Percentiles rank a stretch among this genome's conserved stretches.
Evolutionary conservation across 2,888 invertebrate genomes (phyloP).

Genomic region (Polydrusus cervinus): DNA sequence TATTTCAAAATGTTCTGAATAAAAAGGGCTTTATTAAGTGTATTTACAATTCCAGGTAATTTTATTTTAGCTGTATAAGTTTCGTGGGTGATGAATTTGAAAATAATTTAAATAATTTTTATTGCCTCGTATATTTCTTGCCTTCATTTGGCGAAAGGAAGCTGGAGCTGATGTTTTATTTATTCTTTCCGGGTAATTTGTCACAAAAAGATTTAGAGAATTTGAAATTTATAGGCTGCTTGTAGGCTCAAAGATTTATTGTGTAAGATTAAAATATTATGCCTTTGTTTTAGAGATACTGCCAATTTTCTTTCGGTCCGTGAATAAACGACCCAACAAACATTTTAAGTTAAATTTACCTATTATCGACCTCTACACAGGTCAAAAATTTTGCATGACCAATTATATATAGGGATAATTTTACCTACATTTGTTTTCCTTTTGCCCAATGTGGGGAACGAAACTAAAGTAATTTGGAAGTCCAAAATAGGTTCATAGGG

Average conservation of each 20-base stretch:
- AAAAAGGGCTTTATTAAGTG: too few species aligned
- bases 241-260: not conserved
- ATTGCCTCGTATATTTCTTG: not conserved
- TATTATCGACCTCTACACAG: too few species aligned
- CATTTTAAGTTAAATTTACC: too few species aligned
- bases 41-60: slow-evolving; percentile 7
- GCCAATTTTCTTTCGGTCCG: too few species aligned
- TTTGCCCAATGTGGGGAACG: too few species aligned
- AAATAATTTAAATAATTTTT: slow-evolving; percentile 19
- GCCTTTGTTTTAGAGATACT: not conserved
- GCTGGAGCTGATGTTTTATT: slow-evolving; percentile 3
- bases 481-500: too few species aligned
- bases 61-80: not conserved
- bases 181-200: slow-evolving; percentile 15
- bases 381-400: too few species aligned
- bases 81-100: not conserved
- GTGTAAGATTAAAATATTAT: not conserved
- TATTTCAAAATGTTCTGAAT: too few species aligned
- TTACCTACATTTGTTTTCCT: too few species aligned
- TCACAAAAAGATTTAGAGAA: slow-evolving; percentile 8
- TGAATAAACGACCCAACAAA: too few species aligned
- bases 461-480: too few species aligned
- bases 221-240: slow-evolving; percentile 7
- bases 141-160: slow-evolving; percentile 3
- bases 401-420: too few species aligned